phyloP scores from a whole-genome alignment of 2,888 invertebrate genomes.

The Coleophora deauratella region DNA sequence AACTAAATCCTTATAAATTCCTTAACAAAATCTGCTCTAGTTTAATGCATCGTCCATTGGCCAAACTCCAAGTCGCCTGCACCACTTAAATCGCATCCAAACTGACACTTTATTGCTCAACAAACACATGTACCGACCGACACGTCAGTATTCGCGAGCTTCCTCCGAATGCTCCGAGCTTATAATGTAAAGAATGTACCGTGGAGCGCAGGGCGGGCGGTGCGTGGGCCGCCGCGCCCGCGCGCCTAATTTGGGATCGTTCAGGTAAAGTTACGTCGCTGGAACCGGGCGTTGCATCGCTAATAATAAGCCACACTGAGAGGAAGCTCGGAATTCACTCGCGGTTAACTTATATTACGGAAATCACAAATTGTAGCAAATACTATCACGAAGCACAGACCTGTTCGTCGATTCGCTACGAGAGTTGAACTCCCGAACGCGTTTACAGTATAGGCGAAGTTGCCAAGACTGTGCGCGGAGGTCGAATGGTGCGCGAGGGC shows the following conservation, averaged over 20 bases:
- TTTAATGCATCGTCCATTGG: constrained; percentile 53
- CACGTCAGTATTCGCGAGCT: constrained; percentile 36
- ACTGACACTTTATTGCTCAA: constrained; percentile 61
- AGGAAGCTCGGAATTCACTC: constrained; percentile 55
- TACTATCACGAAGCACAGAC: constrained; percentile 68
- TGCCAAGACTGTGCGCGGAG: constrained; percentile 72
- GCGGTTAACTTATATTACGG: constrained; percentile 27
- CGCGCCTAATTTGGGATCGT: constrained; percentile 74
- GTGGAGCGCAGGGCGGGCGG: constrained; percentile 50
- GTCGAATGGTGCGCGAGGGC: constrained; percentile 71
- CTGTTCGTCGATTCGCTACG: constrained; percentile 73
- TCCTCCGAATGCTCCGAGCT: constrained; percentile 47
- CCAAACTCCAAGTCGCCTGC: constrained; percentile 63
- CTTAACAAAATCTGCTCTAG: constrained; percentile 30
- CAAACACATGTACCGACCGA: constrained; percentile 40
- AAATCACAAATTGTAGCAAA: constrained; percentile 30
- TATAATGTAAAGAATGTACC: constrained; percentile 36
- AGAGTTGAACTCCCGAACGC: constrained; percentile 70
- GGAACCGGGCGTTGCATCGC: constrained; percentile 58
- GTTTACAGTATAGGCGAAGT: constrained; percentile 62
- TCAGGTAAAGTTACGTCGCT: constrained; percentile 71
- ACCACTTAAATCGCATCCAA: constrained; percentile 53
- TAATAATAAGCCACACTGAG: constrained; percentile 60
- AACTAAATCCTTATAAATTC: constrained; percentile 5
- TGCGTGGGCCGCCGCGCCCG: constrained; percentile 46